Base-by-base conservation (phyloP, 2,888 invertebrate genomes). In the Drosophila histrio region DNA sequence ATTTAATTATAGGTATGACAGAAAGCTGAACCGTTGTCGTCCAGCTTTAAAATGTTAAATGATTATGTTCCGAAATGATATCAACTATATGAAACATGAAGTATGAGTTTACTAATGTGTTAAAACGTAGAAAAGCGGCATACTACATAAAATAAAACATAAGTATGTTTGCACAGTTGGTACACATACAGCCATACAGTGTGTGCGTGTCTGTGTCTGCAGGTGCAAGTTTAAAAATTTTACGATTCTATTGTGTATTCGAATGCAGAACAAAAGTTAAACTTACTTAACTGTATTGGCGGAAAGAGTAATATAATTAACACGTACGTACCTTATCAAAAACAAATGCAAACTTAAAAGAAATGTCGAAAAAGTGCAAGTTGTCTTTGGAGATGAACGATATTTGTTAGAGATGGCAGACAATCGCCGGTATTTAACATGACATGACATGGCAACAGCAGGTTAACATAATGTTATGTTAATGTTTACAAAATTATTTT, bases 301-400 rank as follows among this genome's bases (percentile, higher is more conserved):
- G 9, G 0, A 26, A 41, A 19, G 6, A 22, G 15, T 22, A 32
- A 8, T 28, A 38, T 8, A 41, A 41, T 2, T 11, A 2, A 26
- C 17, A 43, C 26, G 3, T 36, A 30, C n/a, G 9, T 62, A 76
- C 59, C 82, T 82, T 72, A 36, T n/a, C 24, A 62, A 72, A 50
- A 54, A 57, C 11, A 68, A 53, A 66, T 62, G 34, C 43, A 52
- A 49, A 46, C 62, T 47, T 54, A 56, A 52, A 66, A 53, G 13
- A 73, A 71, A 66, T 64, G 72, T 69, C 69, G 70, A 65, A 58
- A 70, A 72, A 78, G 43, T 83, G 79, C 79, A 83, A 83, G 84
- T 83, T 80, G 79, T 74, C 38, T 46, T 28, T 74, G 71, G 72
- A 52, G 76, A 62, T 62, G 76, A 15, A 36, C 47, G 28, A 58